Conservation (phyloP, 2,113 vertebrate species). For the Pterocles orientalis region DNA sequence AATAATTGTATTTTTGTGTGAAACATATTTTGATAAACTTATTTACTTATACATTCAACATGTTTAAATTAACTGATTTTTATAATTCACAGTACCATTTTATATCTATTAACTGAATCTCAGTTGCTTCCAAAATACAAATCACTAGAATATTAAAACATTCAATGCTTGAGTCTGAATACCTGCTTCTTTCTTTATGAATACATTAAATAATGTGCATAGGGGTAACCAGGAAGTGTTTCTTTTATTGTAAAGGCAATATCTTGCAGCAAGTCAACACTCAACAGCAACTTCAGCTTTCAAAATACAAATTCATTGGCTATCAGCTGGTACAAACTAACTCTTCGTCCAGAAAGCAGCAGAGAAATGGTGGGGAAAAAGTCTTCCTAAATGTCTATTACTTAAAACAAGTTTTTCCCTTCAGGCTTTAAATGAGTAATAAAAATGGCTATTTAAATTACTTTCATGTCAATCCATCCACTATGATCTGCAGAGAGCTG, state of each 20-base stretch:
- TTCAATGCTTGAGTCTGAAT: background rate
- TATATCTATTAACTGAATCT: background rate
- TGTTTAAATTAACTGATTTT: background rate
- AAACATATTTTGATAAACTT: background rate
- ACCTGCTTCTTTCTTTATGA: background rate
- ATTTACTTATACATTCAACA: background rate
- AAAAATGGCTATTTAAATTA: conserved; percentile 52
- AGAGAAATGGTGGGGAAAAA: background rate
- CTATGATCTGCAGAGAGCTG: conserved; percentile 18
- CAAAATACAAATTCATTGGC: background rate
- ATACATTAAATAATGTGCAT: background rate
- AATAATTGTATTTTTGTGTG: background rate
- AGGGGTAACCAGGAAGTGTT: background rate
- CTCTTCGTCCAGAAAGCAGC: background rate
- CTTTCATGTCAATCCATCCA: conserved; percentile 29
- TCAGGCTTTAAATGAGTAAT: conserved; percentile 45
- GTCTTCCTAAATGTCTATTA: conserved; percentile 14
- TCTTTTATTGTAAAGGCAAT: background rate
- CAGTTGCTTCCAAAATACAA: background rate
- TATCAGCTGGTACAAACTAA: background rate
- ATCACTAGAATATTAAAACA: background rate
- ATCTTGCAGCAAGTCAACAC: background rate
- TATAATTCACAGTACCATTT: background rate
- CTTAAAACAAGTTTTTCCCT: conserved; percentile 29
- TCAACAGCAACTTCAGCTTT: background rate